Conservation (phyloP, 2,888 invertebrate species). For the Chymomyza amoena region DNA sequence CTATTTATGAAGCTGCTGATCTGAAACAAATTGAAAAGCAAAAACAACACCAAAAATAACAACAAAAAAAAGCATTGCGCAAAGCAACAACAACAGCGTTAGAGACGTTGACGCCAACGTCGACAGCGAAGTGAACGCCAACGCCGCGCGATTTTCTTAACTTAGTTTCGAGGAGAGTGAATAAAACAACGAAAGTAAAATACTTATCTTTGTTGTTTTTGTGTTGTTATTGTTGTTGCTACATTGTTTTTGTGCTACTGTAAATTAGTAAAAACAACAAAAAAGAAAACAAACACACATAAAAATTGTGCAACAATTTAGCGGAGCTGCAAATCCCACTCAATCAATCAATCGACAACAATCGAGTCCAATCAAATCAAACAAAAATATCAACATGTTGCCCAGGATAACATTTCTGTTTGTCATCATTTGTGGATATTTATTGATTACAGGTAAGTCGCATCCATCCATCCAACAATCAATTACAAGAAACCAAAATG, state of each 20-base stretch:
- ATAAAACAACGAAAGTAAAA: slow-evolving; percentile 20
- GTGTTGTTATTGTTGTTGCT: not conserved
- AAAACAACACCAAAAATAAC: not conserved
- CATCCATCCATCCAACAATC: not conserved
- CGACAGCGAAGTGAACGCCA: not conserved
- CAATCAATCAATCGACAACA: slow-evolving; percentile 13
- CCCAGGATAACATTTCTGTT: slow-evolving; percentile 75
- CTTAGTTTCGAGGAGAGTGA: slow-evolving; percentile 18
- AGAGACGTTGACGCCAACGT: not conserved
- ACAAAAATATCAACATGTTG: slow-evolving; percentile 65
- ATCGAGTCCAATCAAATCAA: slow-evolving; percentile 5
- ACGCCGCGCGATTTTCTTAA: not conserved
- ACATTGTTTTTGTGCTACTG: not conserved
- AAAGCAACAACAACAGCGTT: not conserved
- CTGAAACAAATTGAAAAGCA: not conserved
- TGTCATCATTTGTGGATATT: slow-evolving; percentile 77
- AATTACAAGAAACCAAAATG: not conserved
- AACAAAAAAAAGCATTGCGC: slow-evolving; percentile 1
- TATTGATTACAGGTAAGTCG: slow-evolving; percentile 77
- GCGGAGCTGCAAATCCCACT: not conserved
- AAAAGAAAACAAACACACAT: not conserved
- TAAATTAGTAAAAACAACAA: not conserved
- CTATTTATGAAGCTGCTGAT: not conserved
- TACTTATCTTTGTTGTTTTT: slow-evolving; percentile 10
- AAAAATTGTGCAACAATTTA: not conserved